A percentile compares a stretch with the other conserved stretches of the same genome.
Evolutionary conservation across 2,113 vertebrate genomes (phyloP).

Genomic region (Tiliqua scincoides): DNA sequence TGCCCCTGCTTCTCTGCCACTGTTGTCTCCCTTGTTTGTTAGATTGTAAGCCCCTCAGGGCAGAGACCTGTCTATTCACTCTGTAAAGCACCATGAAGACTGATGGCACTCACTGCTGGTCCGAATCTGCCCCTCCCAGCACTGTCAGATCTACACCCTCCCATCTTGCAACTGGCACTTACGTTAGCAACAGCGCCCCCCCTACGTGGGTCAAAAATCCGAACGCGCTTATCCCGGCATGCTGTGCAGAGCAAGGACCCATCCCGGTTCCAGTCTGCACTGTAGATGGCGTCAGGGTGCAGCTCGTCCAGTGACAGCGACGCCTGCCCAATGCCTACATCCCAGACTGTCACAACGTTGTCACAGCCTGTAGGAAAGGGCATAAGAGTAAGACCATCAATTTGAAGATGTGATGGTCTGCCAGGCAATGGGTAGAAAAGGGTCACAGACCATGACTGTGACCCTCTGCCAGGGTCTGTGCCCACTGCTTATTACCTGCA

Average conservation of each 20-base stretch:
- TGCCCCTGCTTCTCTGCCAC: too few species aligned
- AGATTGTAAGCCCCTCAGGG: too few species aligned
- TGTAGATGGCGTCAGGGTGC: constrained; percentile 89
- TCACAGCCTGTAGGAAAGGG: constrained; percentile 80
- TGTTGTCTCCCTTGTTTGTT: too few species aligned
- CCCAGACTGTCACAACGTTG: constrained; percentile 88
- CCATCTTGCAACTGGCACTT: constrained; percentile 39
- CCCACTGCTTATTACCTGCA: constrained; percentile 76
- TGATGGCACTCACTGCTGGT: neutral
- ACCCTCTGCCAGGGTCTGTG: too few species aligned
- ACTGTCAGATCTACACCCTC: neutral
- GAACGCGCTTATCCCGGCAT: constrained; percentile 87
- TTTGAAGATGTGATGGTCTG: neutral
- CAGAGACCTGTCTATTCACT: too few species aligned
- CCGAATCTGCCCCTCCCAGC: neutral
- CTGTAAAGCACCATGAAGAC: too few species aligned
- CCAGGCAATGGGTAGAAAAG: too few species aligned
- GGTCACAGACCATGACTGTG: neutral
- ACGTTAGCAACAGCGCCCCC: constrained; percentile 78
- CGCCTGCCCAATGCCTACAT: constrained; percentile 79
- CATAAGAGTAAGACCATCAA: neutral
- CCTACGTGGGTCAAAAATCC: constrained; percentile 84
- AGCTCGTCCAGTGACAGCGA: constrained; percentile 80
- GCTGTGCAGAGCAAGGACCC: constrained; percentile 85
- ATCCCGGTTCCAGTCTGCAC: constrained; percentile 86